phyloP scores from a whole-genome alignment of 2,113 vertebrate genomes.

The Haplochromis vanheusdeni region DNA sequence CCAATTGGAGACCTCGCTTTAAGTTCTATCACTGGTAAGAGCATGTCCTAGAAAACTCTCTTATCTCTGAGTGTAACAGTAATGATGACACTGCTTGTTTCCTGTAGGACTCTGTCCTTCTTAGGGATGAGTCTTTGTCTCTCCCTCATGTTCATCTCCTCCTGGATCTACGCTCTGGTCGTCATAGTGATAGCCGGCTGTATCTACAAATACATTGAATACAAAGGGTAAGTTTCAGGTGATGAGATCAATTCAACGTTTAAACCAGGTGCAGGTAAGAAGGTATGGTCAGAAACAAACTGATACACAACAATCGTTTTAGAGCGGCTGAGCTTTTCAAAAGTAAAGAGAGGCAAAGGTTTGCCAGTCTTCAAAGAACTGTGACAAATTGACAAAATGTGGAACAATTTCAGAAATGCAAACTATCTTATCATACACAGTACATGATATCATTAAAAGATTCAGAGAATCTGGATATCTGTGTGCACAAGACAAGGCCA shows the following conservation, averaged over 20 bases:
- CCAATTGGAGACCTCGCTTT: slow-evolving; percentile 96
- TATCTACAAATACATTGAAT: slow-evolving; percentile 98
- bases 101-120: slow-evolving; percentile 86
- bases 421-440: neutral
- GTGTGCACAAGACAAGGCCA: neutral
- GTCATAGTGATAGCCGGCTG: slow-evolving; percentile 89
- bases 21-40: slow-evolving; percentile 88
- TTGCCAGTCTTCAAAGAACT: neutral
- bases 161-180: slow-evolving; percentile 90
- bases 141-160: slow-evolving; percentile 94
- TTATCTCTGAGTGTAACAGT: neutral
- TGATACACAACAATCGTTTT: neutral
- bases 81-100: neutral
- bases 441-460: neutral
- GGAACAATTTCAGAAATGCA: neutral
- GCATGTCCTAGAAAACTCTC: neutral
- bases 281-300: neutral
- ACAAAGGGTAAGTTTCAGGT: slow-evolving; percentile 82
- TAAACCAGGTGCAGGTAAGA: fast-evolving
- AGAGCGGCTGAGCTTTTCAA: neutral
- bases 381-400: neutral
- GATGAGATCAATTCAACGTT: neutral
- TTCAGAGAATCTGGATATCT: neutral
- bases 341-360: neutral
- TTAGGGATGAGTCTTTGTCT: slow-evolving; percentile 95